Evolutionary conservation across 2,113 vertebrate genomes (phyloP).

Genomic region (Corapipo altera): DNA sequence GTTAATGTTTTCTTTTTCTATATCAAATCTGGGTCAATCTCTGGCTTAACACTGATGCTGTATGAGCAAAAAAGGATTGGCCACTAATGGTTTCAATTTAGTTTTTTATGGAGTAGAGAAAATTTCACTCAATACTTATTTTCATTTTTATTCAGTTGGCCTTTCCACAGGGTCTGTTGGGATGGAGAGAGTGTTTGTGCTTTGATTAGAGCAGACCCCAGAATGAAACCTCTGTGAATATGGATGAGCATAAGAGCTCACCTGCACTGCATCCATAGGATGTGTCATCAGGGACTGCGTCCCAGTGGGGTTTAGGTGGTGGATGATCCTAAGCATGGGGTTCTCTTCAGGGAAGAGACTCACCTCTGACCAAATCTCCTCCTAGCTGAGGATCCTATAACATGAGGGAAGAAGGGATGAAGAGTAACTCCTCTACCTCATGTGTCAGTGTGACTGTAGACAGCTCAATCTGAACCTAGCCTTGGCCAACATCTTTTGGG

Average conservation of each 20-base stretch:
- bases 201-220: neutral
- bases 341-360: neutral
- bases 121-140: conserved; percentile 50
- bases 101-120: conserved; percentile 35
- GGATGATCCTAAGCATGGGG: neutral
- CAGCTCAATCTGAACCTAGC: neutral
- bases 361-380: neutral
- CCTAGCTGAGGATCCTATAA: neutral
- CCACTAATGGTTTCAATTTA: conserved; percentile 65
- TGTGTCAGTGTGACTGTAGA: neutral
- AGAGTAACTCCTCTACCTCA: neutral
- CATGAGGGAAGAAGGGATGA: neutral
- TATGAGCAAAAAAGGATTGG: conserved; percentile 48
- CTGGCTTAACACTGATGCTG: conserved; percentile 51
- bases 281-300: neutral
- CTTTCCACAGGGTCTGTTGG: neutral
- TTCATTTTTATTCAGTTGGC: conserved; percentile 53
- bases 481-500: neutral
- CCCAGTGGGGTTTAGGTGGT: neutral
- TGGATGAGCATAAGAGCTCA: neutral
- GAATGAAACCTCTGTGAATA: neutral
- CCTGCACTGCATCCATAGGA: neutral
- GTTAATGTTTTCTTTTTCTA: conserved; percentile 54
- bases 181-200: neutral
- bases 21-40: conserved; percentile 62